Base-by-base conservation (phyloP, 1,140 invertebrate species). In the Halictus rubicundus region DNA sequence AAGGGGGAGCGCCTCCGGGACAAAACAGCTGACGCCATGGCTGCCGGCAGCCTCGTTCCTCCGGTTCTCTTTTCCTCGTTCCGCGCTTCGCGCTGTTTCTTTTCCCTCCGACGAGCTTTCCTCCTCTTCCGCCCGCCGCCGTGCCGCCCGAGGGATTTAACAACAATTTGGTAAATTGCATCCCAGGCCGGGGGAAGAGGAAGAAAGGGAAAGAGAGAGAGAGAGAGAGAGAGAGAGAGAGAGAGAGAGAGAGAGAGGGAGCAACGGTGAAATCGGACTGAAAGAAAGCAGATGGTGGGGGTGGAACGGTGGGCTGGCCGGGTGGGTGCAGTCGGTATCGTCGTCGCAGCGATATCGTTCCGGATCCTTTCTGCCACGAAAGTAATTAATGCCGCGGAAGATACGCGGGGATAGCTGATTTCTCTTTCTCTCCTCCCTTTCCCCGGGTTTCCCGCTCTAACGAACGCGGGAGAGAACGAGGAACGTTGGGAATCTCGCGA, bases 141-240 rank as follows among this genome's bases (percentile, higher is more conserved):
- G 61, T 63, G 68, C 80, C 83, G 83, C 85, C 84, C 83, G 84
- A 78, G 88, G 88, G 91, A 91, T 92, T 92, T 89, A 92, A 89
- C 92, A 92, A 91, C 90, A 92, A 92, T 92, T 91, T 86, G 87
- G 85, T 87, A 91, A 91, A 92, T 91, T 92, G 88, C 88, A 91
- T 90, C 86, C 84, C 81, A 83, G 27, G 42, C 49, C 14, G 9
- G 42, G 42, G 42, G 42, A 46, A 46, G 32, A 32, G 32, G 32
- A 5, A 32, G 32, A 32, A 32, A 32, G 42, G 10, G 42, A 14
- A 46, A 46, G 42, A 46, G 39, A 42, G 8, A 39, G 37, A 39
- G 37, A 39, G 37, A 39, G 37, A 39, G 37, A 39, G 37, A 39
- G 37, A 39, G 37, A 39, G 37, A 39, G 37, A 39, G 37, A 39